These are phyloP conservation scores for Podarcis cretensis DNA, from an alignment of 2,113 vertebrate species.

Conservation along the genomic window DNA sequence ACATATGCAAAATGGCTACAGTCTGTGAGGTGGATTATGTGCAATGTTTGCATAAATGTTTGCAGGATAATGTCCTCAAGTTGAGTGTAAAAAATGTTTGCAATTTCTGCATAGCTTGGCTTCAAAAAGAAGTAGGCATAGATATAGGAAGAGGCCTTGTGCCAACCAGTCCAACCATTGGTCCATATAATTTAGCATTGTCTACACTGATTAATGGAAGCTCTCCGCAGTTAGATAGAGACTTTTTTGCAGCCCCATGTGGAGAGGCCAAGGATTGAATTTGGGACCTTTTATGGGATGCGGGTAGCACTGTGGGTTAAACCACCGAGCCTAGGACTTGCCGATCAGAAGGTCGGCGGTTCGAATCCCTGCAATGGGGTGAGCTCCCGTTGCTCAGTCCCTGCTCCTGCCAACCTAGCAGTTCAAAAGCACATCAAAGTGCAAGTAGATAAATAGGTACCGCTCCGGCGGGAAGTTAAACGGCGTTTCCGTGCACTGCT, in stretches of 20 bases:
- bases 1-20: neutral
- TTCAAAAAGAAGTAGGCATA: neutral
- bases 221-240: neutral
- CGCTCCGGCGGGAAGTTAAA: too few species aligned
- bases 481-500: too few species aligned
- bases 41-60: too few species aligned
- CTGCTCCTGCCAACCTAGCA: too few species aligned
- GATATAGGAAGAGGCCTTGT: neutral
- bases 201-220: too few species aligned
- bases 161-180: neutral
- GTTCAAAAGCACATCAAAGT: too few species aligned
- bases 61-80: neutral
- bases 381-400: too few species aligned
- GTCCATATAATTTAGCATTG: neutral
- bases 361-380: too few species aligned
- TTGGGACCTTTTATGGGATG: neutral
- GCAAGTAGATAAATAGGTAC: too few species aligned
- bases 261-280: neutral
- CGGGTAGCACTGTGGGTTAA: too few species aligned
- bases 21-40: neutral
- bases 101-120: conserved; percentile 6
- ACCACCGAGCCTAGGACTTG: too few species aligned
- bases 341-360: too few species aligned
- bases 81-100: neutral
- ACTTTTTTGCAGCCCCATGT: neutral